phyloP scores from a whole-genome alignment of 2,888 invertebrate genomes.

The Tiliacea citrago region DNA sequence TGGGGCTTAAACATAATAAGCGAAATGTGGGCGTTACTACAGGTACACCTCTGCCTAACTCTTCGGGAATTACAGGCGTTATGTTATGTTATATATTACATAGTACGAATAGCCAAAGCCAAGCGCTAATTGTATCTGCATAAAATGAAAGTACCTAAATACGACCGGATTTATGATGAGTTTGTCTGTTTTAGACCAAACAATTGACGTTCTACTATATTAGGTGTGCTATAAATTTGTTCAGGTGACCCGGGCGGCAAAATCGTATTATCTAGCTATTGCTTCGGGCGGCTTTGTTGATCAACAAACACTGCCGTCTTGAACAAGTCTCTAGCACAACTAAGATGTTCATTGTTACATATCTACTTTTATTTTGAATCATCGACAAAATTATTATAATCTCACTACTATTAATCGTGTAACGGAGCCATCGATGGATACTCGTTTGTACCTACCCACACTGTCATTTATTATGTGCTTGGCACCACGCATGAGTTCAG shows the following conservation, averaged over 20 bases:
- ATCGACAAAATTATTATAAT: neutral
- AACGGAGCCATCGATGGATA: neutral
- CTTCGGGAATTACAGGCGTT: no score
- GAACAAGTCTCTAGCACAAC: neutral
- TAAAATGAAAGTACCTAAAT: neutral
- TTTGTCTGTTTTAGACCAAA: no score
- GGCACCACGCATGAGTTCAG: constrained; percentile 10
- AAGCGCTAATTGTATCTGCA: no score
- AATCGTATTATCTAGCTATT: neutral
- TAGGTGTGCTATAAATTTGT: no score
- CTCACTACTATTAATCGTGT: neutral
- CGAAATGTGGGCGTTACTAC: no score
- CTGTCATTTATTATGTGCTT: constrained; percentile 33
- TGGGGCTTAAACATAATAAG: no score
- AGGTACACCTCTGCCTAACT: no score
- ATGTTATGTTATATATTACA: no score
- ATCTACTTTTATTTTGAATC: neutral
- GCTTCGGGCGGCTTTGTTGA: neutral
- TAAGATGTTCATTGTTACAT: neutral
- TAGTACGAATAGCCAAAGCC: neutral
- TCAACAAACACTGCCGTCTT: neutral
- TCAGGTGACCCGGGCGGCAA: no score
- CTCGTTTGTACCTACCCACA: neutral
- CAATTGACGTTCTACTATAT: no score
- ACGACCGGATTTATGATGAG: no score